Evolutionary conservation across 1,140 invertebrate species (phyloP).

Genomic region (Bacillus rossius): DNA sequence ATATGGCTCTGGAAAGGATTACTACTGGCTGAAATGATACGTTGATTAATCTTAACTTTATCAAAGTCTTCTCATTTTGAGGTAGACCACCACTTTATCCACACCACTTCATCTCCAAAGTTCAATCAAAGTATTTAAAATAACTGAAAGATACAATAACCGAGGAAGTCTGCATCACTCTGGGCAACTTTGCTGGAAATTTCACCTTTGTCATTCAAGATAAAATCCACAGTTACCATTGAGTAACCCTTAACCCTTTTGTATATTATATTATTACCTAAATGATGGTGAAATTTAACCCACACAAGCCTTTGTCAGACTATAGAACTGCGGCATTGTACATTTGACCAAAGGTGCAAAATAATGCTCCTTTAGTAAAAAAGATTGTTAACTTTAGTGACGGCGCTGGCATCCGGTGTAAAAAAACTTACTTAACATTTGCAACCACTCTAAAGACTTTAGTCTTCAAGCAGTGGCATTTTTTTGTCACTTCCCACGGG

Average conservation of each 20-base stretch:
- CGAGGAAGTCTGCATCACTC: slow-evolving; percentile 2
- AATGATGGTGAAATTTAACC: slow-evolving; percentile 12
- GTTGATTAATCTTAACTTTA: no score
- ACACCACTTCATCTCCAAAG: slow-evolving; percentile 27
- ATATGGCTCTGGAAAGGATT: no score
- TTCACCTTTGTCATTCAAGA: slow-evolving; percentile 33
- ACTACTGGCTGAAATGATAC: no score
- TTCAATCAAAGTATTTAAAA: slow-evolving; percentile 19
- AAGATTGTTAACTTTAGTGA: no score
- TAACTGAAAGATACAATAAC: slow-evolving; percentile 19
- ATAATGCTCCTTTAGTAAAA: neutral
- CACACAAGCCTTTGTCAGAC: slow-evolving; percentile 13
- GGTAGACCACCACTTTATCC: no score
- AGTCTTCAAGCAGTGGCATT: no score
- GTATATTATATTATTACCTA: slow-evolving; percentile 15
- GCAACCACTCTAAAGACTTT: no score
- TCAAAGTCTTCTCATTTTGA: no score
- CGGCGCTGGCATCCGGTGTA: no score
- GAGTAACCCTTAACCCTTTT: slow-evolving; percentile 32
- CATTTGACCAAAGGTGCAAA: slow-evolving; percentile 8
- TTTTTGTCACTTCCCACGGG: no score
- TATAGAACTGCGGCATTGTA: slow-evolving; percentile 16
- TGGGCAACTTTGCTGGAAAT: slow-evolving; percentile 35
- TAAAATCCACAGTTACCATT: slow-evolving; percentile 30
- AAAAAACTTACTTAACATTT: no score